Conservation (phyloP, 2,113 vertebrate genomes). For the Rhadina sibilatrix region DNA sequence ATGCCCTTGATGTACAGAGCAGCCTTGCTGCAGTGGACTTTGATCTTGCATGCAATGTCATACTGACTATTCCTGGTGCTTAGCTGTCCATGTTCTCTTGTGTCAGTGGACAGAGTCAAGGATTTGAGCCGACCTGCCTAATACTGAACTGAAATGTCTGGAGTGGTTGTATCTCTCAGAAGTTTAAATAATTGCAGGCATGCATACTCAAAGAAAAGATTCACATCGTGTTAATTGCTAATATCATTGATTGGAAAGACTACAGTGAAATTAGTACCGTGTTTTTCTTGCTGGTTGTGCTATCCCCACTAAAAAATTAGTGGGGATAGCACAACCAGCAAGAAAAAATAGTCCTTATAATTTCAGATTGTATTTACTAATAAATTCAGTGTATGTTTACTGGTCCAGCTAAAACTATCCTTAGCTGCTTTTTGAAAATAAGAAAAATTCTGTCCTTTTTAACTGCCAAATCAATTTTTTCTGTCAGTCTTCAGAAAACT, state of each 20-base stretch:
- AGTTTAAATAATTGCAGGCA: neutral
- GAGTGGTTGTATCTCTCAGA: neutral
- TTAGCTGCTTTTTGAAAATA: neutral
- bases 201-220: neutral
- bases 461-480: neutral
- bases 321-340: too few relatives aligned
- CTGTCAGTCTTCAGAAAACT: neutral
- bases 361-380: neutral
- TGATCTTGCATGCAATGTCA: accelerated
- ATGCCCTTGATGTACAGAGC: neutral
- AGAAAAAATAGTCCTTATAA: neutral
- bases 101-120: neutral
- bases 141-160: neutral
- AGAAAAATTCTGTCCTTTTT: neutral
- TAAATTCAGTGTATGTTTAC: neutral
- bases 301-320: neutral
- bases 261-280: neutral
- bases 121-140: neutral
- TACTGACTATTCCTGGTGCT: neutral
- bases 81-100: neutral
- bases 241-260: neutral
- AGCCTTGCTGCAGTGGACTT: neutral
- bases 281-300: neutral
- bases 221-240: neutral
- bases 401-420: neutral